Percentiles rank a stretch among this genome's conserved stretches.
These are phyloP conservation scores for Neoitamus cyanurus DNA, from an alignment of 2,888 invertebrate genomes.

Conservation along the genomic window DNA sequence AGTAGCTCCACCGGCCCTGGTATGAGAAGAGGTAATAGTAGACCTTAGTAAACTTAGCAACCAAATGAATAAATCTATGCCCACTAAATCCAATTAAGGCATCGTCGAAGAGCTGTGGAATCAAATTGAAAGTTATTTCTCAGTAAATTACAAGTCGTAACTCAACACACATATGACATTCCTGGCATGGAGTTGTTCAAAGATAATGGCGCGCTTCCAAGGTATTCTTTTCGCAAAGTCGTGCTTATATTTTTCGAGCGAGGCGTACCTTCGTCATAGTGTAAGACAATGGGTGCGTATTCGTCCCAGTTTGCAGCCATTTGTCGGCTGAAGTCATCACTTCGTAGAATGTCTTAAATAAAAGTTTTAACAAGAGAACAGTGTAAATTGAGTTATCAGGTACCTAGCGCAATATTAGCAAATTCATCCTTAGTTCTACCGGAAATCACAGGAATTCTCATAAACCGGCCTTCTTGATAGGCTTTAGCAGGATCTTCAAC, in stretches of 20 bases:
- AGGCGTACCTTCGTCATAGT: background rate
- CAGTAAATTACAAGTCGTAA: conserved; percentile 47
- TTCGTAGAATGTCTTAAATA: background rate
- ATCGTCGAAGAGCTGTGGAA: conserved; percentile 68
- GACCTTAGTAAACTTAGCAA: conserved; percentile 70
- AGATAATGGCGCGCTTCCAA: conserved; percentile 55
- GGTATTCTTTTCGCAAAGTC: conserved; percentile 64
- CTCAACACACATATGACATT: conserved; percentile 47
- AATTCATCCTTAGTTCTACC: conserved; percentile 77
- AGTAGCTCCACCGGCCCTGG: conserved; percentile 72
- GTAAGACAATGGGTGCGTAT: conserved; percentile 73
- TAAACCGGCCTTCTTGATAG: conserved; percentile 70
- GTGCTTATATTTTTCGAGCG: conserved; percentile 58
- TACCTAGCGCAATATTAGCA: conserved; percentile 71
- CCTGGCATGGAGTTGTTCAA: conserved; percentile 58
- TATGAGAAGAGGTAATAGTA: conserved; percentile 75
- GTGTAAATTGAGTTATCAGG: background rate
- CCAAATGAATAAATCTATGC: conserved; percentile 69
- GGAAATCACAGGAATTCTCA: conserved; percentile 74
- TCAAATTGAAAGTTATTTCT: background rate
- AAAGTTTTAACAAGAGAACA: background rate
- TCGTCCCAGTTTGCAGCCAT: conserved; percentile 73
- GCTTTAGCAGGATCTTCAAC: conserved; percentile 71
- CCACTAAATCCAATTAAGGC: conserved; percentile 69
- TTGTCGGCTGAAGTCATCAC: conserved; percentile 63